Evolutionary conservation across 2,888 invertebrate species (phyloP).

Genomic region (Augiades crinisus): DNA sequence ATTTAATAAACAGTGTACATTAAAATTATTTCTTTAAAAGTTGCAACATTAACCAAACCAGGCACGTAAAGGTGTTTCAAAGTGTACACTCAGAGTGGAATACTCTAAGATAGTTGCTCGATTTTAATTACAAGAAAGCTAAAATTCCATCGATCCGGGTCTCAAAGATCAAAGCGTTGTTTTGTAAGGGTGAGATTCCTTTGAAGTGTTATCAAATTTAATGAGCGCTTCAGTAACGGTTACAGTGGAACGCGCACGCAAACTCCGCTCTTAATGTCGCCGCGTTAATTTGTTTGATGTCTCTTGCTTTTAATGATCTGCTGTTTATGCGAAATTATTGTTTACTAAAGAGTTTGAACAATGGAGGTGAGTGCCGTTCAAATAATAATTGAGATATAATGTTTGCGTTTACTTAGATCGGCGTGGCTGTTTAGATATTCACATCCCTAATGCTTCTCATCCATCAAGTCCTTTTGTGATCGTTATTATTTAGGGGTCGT

Average conservation of each 20-base stretch:
- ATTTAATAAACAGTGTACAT: no score
- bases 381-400: no score
- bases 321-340: slow-evolving; percentile 12
- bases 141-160: slow-evolving; percentile 57
- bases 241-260: slow-evolving; percentile 35
- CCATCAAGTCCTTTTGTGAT: no score
- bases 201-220: slow-evolving; percentile 54
- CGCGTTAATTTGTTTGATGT: slow-evolving; percentile 49
- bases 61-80: not conserved
- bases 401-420: no score
- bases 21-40: no score
- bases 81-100: slow-evolving; percentile 38
- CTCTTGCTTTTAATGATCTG: slow-evolving; percentile 26
- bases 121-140: slow-evolving; percentile 63
- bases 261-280: slow-evolving; percentile 46
- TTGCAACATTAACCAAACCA: not conserved
- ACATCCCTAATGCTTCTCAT: no score
- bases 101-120: slow-evolving; percentile 43
- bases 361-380: not conserved
- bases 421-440: no score
- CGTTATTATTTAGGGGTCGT: not conserved
- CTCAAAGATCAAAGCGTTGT: slow-evolving; percentile 57
- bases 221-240: slow-evolving; percentile 41
- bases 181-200: slow-evolving; percentile 62
- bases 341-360: not conserved